phyloP scores from a whole-genome alignment of 2,888 invertebrate genomes.

The Caenorhabditis sp. region DNA sequence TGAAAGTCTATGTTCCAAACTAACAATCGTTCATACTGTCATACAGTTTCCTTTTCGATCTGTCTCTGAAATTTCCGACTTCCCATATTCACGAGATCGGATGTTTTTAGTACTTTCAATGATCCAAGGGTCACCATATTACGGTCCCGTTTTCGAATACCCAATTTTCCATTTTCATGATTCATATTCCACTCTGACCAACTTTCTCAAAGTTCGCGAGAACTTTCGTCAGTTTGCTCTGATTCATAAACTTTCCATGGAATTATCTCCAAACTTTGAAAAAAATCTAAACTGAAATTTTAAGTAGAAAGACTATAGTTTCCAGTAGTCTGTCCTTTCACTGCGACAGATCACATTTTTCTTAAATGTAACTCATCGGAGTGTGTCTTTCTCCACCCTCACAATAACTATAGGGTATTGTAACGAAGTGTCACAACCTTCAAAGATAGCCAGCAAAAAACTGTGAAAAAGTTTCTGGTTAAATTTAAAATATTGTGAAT shows the following conservation, averaged over 20 bases:
- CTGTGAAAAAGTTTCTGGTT: neutral
- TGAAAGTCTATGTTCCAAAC: no score
- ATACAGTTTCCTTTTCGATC: no score
- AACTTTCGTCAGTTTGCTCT: neutral
- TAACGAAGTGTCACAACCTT: neutral
- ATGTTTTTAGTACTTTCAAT: no score
- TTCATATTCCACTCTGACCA: no score
- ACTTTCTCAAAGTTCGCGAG: neutral
- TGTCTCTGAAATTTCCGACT: no score
- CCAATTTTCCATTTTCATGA: no score
- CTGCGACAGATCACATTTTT: neutral
- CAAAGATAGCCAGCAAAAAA: neutral
- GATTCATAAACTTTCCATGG: neutral
- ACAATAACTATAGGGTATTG: neutral
- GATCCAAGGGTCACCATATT: no score
- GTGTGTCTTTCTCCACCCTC: slow-evolving; percentile 23
- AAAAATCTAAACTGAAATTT: neutral
- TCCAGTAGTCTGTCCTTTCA: neutral
- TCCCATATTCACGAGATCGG: no score
- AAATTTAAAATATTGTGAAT: slow-evolving; percentile 10
- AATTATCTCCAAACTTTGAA: neutral
- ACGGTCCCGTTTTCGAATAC: no score
- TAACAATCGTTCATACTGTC: no score
- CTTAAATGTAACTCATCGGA: neutral
- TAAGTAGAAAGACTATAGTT: neutral